Base-by-base conservation (phyloP, 2,797 vertebrate species). In the Malurus leucopterus region DNA sequence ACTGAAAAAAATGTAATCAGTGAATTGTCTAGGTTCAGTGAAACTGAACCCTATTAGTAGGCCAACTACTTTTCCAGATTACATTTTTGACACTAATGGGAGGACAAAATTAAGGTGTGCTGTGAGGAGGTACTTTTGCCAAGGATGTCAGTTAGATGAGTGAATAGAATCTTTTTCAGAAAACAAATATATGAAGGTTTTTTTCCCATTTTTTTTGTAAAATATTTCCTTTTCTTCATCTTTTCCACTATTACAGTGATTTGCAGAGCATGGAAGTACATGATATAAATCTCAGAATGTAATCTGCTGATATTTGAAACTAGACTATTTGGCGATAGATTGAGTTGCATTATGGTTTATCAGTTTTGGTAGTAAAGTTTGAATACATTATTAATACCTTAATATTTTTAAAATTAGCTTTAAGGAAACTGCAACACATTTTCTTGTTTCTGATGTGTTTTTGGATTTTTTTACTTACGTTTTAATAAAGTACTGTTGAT, bases 221-320 rank as follows among this genome's bases (percentile, higher is more conserved):
- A 61, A 29, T 24, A 49, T 20, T 4, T 47, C 54, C 0, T 68
- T 69, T 78, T 65, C n/a, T 89, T 84, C 70, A 30, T 50, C 49
- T 89, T 73, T 77, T 71, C 38, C 89, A 16, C 7, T 72, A 27
- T 32, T 34, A 53, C 26, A 80, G 13, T 63, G 49, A 87, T 36
- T 80, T 65, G 32, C 58, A 32, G 72, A 80, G 53, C 69, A 92
- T 11, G 38, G 55, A 87, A 93, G 84, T 77, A 89, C 30, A 65
- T 51, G 16, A 58, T 22, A 53, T 51, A 11, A 64, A 74, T 44
- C 44, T 88, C 55, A 84, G 36, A 73, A 34, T 7, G 3, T 20
- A 65, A 17, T 57, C 11, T 46, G 4, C 13, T 90, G 43, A 8
- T 64, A 15, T 50, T 72, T 53, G 30, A 61, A 16, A 83, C 55